These are phyloP conservation scores for Lagopus leucura DNA, from an alignment of 2,113 vertebrate genomes.

Conservation along the genomic window DNA sequence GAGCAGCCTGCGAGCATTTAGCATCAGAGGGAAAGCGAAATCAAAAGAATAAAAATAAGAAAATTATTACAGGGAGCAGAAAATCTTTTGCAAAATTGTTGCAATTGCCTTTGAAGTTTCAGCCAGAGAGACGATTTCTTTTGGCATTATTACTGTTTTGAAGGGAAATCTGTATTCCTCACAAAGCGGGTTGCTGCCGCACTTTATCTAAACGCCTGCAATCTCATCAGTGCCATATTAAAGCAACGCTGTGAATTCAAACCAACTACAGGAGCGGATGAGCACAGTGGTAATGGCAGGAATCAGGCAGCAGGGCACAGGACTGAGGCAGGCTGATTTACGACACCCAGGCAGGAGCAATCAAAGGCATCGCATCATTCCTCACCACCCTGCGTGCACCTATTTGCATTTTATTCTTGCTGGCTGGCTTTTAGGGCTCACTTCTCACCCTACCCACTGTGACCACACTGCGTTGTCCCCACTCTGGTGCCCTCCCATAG, in stretches of 20 bases:
- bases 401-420: conserved; percentile 35
- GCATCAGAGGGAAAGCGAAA: conserved; percentile 8
- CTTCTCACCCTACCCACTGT: not conserved
- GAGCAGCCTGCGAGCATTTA: not conserved
- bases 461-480: not conserved
- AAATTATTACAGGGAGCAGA: not conserved
- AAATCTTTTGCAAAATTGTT: conserved; percentile 1
- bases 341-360: conserved; percentile 32
- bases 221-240: conserved; percentile 49
- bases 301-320: conserved; percentile 44
- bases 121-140: conserved; percentile 12
- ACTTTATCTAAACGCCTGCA: conserved; percentile 10
- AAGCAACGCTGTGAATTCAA: conserved; percentile 33
- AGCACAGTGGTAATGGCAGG: conserved; percentile 42
- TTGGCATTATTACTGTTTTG: not conserved
- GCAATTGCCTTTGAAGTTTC: conserved; percentile 39
- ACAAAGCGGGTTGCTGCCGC: not conserved
- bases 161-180: conserved; percentile 10
- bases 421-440: not conserved
- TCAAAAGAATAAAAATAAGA: conserved; percentile 31
- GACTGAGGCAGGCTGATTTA: conserved; percentile 51
- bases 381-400: not conserved
- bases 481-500: not conserved
- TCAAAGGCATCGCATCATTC: conserved; percentile 46
- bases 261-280: not conserved